Percentiles rank a stretch among this genome's conserved stretches.
These are phyloP conservation scores for Pheosia gnoma DNA, from an alignment of 2,888 invertebrate genomes.

Conservation along the genomic window DNA sequence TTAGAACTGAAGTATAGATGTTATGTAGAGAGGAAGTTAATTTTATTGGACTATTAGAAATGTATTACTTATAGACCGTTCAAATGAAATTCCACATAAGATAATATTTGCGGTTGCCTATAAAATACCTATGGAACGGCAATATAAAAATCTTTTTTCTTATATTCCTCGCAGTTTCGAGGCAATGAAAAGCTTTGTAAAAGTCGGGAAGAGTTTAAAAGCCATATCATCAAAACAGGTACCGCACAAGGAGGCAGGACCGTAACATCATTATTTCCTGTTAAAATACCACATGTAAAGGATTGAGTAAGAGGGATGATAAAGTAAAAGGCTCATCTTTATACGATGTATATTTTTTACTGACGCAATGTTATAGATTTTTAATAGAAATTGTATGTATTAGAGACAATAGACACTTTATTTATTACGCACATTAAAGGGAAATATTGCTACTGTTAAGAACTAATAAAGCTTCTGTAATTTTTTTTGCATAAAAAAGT, in stretches of 20 bases:
- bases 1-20: not conserved
- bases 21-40: not conserved
- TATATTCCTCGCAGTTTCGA: not conserved
- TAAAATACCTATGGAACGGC: too few species aligned
- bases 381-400: not conserved
- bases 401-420: not conserved
- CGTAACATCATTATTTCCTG: slow-evolving; percentile 64
- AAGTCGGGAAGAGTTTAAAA: slow-evolving; percentile 25
- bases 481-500: too few species aligned
- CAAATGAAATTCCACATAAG: too few species aligned
- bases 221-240: slow-evolving; percentile 32
- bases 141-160: not conserved
- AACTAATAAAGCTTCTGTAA: too few species aligned
- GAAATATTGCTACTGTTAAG: too few species aligned
- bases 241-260: slow-evolving; percentile 28
- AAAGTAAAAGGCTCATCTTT: slow-evolving; percentile 61
- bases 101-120: too few species aligned
- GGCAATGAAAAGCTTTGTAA: slow-evolving; percentile 13
- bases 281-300: slow-evolving; percentile 60
- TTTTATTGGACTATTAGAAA: too few species aligned
- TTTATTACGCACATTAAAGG: not conserved
- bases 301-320: slow-evolving; percentile 55
- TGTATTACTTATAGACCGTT: too few species aligned
- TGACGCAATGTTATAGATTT: slow-evolving; percentile 7
- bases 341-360: slow-evolving; percentile 29